phyloP scores from a whole-genome alignment of 2,888 invertebrate genomes.

The Apoda limacodes region DNA sequence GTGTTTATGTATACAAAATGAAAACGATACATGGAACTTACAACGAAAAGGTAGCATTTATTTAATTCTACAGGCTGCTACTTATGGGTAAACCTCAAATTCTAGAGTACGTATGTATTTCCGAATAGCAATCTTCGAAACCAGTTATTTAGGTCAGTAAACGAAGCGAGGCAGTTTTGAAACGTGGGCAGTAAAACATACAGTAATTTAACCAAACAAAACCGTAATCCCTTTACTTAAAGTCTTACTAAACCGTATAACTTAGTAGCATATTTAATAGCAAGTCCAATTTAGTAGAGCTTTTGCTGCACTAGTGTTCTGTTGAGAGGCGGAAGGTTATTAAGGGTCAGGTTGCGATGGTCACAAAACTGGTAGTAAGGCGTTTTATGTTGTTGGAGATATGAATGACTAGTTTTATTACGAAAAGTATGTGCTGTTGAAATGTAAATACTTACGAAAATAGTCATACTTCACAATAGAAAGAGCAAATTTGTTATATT shows the following conservation, averaged over 20 bases:
- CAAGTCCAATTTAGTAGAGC: too few relatives aligned
- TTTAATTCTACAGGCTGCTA: too few relatives aligned
- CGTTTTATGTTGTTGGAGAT: constrained; percentile 28
- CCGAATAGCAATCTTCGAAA: constrained; percentile 36
- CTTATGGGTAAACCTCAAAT: too few relatives aligned
- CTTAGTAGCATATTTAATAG: too few relatives aligned
- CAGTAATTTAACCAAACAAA: constrained; percentile 24
- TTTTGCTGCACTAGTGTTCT: too few relatives aligned
- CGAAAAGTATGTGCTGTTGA: constrained; percentile 29
- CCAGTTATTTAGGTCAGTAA: constrained; percentile 47
- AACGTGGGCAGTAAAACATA: constrained; percentile 28
- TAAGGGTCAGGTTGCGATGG: constrained; percentile 24
- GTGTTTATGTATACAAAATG: too few relatives aligned
- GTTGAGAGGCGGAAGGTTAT: background rate
- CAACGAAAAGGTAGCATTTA: too few relatives aligned
- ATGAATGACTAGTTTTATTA: constrained; percentile 31
- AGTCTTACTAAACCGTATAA: constrained; percentile 18
- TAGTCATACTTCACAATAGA: too few relatives aligned
- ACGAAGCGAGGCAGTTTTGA: constrained; percentile 37
- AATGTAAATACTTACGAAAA: constrained; percentile 25
- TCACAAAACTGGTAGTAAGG: constrained; percentile 22
- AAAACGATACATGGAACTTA: too few relatives aligned
- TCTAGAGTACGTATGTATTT: constrained; percentile 28
- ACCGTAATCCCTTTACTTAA: constrained; percentile 24
- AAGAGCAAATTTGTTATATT: too few relatives aligned